Base-by-base conservation (phyloP, 2,113 vertebrate species). In the Cricetomys ansorgei region DNA sequence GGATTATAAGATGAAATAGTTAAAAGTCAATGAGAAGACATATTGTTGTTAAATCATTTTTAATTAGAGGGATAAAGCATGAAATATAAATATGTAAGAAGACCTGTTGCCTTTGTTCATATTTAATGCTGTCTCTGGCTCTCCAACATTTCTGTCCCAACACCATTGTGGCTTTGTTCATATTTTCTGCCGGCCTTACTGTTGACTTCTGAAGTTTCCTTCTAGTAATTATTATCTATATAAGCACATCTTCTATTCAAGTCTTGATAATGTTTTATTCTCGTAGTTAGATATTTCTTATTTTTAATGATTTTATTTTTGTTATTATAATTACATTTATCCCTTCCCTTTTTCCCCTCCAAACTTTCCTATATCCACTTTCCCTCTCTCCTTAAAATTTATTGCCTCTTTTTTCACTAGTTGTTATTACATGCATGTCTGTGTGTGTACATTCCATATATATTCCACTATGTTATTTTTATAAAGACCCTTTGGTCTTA, bases 231-330 rank as follows among this genome's bases (percentile, higher is more conserved):
- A 40, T 15, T 23, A 4, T 84, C 8, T 89, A 11, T 21, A 5
- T 43, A 19, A 25, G 17, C 43, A 92, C 23, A 29, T 4, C 31
- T 37, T 70, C 2, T 57, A 45, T 45, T 7, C 1, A 37, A 8
- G 64, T 0, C 1, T 15, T 59, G 3, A 1, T 27, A 62, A 34
- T 5, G 21, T 43, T 88, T 69, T 1, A 3, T 3, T n/a, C 19
- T 57, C 37, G 23, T 8, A 25, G 19, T 8, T 5, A 11, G n/a
- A n/a, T 40, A 27, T 45, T 45, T 17, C 40, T 48, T n/a, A n/a
- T 48, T 76, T 48, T 48, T 76, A 48, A 48, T 13, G 3, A 50
- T 50, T 45, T 45, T 45, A 84, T 84, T 84, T 84, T 62, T 43
- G 3, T 45, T 84, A 45, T 64, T 64, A 84, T 31, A 84, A 10